phyloP scores from a whole-genome alignment of 2,888 invertebrate species.

The Nesidiocoris tenuis region DNA sequence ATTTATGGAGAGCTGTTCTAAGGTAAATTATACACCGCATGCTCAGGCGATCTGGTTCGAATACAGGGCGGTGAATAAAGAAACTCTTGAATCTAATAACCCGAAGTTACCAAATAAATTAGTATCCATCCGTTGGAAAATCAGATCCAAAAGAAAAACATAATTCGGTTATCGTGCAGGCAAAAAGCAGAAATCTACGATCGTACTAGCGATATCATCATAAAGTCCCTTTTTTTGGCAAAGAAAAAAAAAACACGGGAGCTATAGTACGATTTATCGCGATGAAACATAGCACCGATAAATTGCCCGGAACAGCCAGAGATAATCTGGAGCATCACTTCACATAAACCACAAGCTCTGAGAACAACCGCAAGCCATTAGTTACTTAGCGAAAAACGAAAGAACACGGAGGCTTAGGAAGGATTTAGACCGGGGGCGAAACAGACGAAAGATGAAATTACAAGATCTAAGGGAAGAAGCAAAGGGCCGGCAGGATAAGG shows the following conservation, averaged over 20 bases:
- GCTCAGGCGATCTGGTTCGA: too few species aligned
- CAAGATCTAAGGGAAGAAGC: slow-evolving; percentile 11
- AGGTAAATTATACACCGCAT: too few species aligned
- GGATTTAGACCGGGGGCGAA: slow-evolving; percentile 12
- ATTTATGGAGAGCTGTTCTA: too few species aligned
- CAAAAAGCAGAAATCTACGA: too few species aligned
- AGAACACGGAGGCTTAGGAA: slow-evolving; percentile 8
- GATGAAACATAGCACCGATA: neutral
- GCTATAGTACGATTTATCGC: neutral
- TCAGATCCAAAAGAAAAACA: too few species aligned
- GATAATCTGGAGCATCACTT: neutral
- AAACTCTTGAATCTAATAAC: too few species aligned
- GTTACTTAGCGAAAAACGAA: neutral
- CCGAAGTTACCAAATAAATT: too few species aligned
- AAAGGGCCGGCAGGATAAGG: neutral
- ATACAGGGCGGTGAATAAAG: too few species aligned
- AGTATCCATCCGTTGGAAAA: too few species aligned
- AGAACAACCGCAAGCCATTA: neutral
- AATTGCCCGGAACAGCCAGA: neutral
- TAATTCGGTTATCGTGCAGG: too few species aligned
- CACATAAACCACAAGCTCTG: neutral
- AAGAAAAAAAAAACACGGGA: neutral
- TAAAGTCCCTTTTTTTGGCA: too few species aligned
- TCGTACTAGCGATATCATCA: too few species aligned
- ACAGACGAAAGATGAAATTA: slow-evolving; percentile 21